Evolutionary conservation across 2,888 invertebrate species (phyloP).

Genomic region (Ommatoiulus sabulosus): DNA sequence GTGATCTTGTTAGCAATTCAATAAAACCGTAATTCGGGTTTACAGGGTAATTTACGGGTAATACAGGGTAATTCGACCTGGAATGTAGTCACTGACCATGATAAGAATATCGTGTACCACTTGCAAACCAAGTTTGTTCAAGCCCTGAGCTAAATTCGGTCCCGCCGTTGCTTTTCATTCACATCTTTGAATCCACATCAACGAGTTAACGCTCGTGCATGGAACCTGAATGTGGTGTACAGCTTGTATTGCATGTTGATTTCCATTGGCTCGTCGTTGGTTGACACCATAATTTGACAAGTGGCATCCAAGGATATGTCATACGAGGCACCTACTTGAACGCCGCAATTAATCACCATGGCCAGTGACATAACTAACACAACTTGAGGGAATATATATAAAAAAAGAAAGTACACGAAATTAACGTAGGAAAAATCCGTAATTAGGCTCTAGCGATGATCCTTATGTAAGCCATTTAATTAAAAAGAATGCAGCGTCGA

Average conservation of each 20-base stretch:
- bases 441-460: slow-evolving; percentile 5
- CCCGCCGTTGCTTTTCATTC: too few relatives aligned
- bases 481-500: not conserved
- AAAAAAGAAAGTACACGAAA: not conserved
- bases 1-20: too few relatives aligned
- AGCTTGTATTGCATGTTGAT: slow-evolving; percentile 19
- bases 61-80: too few relatives aligned
- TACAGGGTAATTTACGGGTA: too few relatives aligned
- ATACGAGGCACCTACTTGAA: not conserved
- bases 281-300: slow-evolving; percentile 35
- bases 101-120: too few relatives aligned
- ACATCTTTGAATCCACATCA: too few relatives aligned
- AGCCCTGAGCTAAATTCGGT: too few relatives aligned
- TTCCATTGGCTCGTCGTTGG: slow-evolving; percentile 1
- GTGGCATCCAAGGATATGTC: slow-evolving; percentile 17
- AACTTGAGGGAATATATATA: not conserved
- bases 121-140: too few relatives aligned
- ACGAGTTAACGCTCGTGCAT: too few relatives aligned
- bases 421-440: not conserved
- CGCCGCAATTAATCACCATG: not conserved
- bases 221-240: not conserved
- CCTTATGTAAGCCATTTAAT: not conserved
- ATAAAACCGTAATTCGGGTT: too few relatives aligned
- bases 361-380: not conserved
- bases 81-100: too few relatives aligned